Base-by-base conservation (phyloP, 2,797 vertebrate genomes). In the Rhinella marina region DNA sequence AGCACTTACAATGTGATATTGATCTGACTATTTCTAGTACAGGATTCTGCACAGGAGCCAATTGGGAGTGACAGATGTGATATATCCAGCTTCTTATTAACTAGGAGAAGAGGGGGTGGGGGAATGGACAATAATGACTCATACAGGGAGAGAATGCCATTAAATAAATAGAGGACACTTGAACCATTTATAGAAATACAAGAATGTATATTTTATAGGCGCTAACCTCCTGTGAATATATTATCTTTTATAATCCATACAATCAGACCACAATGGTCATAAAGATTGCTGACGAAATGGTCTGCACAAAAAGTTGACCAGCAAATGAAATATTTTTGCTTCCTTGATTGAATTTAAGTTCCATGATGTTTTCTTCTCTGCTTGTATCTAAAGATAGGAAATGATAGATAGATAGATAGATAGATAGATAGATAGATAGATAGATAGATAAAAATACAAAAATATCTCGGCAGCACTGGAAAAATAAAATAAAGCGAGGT, bases 51-150 rank as follows among this genome's bases (percentile, higher is more conserved):
- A 86, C 88, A 86, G 88, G 88, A 89, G 88, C 88, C 88, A 89
- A 89, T 89, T 79, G 75, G 79, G 48, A 89, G 75, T 52, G 75
- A 68, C 70, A 84, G 80, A 72, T 23, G 56, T 86, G 73, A 86
- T 89, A 86, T 87, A 89, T 52, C 66, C 75, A 62, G 88, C 85
- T 89, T 86, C 75, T 89, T 84, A 89, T 89, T 89, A 89, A 89
- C 88, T 72, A 84, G 76, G n/a, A 70, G 81, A 84, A 62, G 62
- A 68, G 79, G 79, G 59, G 78, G 72, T 29, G 62, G 52, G n/a
- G 64, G 81, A 48, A 50, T 64, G 73, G 16, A 76, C 50, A 83
- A 57, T 56, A 73, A 57, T 54, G 73, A 54, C 52, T 84, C 41
- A 79, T 56, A 76, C 19, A 84, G 10, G 11, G 23, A 50, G 2